phyloP scores from a whole-genome alignment of 1,140 invertebrate species.

The Drosophila parvula region DNA sequence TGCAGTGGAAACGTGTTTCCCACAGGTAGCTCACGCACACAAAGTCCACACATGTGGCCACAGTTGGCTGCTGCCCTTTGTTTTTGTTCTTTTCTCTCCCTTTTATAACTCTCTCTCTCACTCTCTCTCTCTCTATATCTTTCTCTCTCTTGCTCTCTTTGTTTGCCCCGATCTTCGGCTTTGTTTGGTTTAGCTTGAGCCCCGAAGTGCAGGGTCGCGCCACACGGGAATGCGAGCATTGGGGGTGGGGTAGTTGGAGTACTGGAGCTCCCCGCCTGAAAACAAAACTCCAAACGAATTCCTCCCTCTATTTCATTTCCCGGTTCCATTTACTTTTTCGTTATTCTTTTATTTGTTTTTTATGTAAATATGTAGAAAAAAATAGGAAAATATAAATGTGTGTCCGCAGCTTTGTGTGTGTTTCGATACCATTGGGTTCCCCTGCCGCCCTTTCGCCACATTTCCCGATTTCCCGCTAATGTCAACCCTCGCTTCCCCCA shows the following conservation, averaged over 20 bases:
- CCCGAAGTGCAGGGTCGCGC: slow-evolving; percentile 24
- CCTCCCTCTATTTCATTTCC: slow-evolving; percentile 11
- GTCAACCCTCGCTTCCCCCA: not conserved
- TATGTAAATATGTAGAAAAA: slow-evolving; percentile 53
- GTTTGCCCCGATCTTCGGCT: slow-evolving; percentile 17
- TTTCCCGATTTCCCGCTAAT: slow-evolving; percentile 1
- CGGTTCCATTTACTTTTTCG: slow-evolving; percentile 35
- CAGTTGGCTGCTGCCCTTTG: slow-evolving; percentile 48
- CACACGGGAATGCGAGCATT: not conserved
- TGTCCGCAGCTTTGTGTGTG: slow-evolving; percentile 44
- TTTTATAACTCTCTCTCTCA: slow-evolving; percentile 2
- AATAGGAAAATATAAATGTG: slow-evolving; percentile 8
- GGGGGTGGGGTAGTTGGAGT: not conserved
- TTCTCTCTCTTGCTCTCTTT: not conserved
- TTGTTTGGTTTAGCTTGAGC: slow-evolving; percentile 30
- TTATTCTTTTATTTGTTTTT: slow-evolving; percentile 70
- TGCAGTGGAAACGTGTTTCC: slow-evolving; percentile 70
- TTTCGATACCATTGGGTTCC: slow-evolving; percentile 10
- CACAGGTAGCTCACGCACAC: slow-evolving; percentile 63
- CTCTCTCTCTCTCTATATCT: not conserved
- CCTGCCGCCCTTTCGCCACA: not conserved
- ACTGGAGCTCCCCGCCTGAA: not conserved
- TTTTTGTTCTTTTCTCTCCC: slow-evolving; percentile 24
- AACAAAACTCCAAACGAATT: slow-evolving; percentile 46
- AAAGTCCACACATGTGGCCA: slow-evolving; percentile 20